Percentiles rank a stretch among this genome's conserved stretches.
These are phyloP conservation scores for Zosterops borbonicus DNA, from an alignment of 2,113 vertebrate genomes.

Conservation along the genomic window DNA sequence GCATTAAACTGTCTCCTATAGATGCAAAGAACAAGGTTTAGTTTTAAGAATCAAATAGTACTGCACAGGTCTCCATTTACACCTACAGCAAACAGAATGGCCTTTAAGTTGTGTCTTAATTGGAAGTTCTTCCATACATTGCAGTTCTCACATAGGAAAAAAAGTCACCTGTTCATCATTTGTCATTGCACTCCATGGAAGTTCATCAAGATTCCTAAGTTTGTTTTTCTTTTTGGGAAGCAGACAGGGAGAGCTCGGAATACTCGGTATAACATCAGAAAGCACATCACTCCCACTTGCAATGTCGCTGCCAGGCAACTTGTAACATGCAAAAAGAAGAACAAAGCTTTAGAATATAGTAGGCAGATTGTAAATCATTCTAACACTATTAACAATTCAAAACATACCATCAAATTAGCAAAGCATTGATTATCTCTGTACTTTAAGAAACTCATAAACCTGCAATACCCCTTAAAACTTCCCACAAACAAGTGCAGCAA, in stretches of 20 bases:
- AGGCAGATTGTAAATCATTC: too few relatives aligned
- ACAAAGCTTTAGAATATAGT: too few relatives aligned
- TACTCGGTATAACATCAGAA: too few relatives aligned
- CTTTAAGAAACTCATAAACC: not conserved
- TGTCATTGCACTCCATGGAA: too few relatives aligned
- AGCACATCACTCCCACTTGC: too few relatives aligned
- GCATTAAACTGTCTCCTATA: not conserved
- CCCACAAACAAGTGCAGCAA: not conserved
- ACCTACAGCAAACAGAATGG: not conserved
- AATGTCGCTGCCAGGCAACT: too few relatives aligned
- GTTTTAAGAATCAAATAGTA: not conserved
- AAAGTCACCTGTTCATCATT: not conserved
- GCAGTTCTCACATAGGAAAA: not conserved
- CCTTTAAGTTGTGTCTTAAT: not conserved
- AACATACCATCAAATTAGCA: too few relatives aligned
- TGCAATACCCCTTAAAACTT: not conserved
- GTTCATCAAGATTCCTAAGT: too few relatives aligned
- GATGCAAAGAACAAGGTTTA: not conserved
- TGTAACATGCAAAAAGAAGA: too few relatives aligned
- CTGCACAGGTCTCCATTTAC: not conserved
- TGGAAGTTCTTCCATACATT: not conserved
- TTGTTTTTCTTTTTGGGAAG: too few relatives aligned
- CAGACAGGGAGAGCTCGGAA: too few relatives aligned
- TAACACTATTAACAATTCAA: not conserved
- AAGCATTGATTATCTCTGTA: too few relatives aligned